Evolutionary conservation across 2,888 invertebrate species (phyloP), one percentile per base, ranked within the genome.

Genomic region (Scotopteryx bipunctaria): DNA sequence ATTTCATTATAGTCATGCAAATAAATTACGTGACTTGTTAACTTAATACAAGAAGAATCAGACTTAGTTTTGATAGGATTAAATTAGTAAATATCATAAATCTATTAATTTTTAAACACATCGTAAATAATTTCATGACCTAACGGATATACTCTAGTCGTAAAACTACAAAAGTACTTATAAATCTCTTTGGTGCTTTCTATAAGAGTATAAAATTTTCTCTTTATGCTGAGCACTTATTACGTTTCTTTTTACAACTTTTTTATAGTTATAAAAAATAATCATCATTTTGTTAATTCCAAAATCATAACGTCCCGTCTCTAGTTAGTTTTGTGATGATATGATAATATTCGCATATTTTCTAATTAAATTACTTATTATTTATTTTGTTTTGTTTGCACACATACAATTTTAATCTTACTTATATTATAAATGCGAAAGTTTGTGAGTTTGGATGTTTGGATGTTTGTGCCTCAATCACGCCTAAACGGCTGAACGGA

Each of bases 31-130:
- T 40, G 33, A 38, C 31, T 44, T 47, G 46, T 54, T 54, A 35
- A 35, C 41, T 38, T 44, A 13, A 53, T 44, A 45, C 29, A 50
- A 46, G 27, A 40, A 23, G 21, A 31, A 51, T 36, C 37, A 38
- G 54, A 54, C 52, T 56, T 47, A 41, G 40, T 41, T 56, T 54
- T 57, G 57, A 55, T 57, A 48, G 47, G 54, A 54, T 55, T 59
- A 58, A 53, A 54, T 56, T 50, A 43, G 46, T 55, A 57, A 59
- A 61, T 57, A 61, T 43, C 52, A 42, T 57, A 51, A 49, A 61
- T 59, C 53, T 21, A 51, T 57, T 52, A 50, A 55, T 38, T 50
- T 50, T 40, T 48, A 58, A 50, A 40, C 33, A 40, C 42, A 43
- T 43, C 56, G 45, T 61, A 53, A 61, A 61, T 29, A 43, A 41